Evolutionary conservation across 2,113 vertebrate genomes (phyloP), one percentile per base, ranked within the genome.

Genomic region (Bubo blakistoni): DNA sequence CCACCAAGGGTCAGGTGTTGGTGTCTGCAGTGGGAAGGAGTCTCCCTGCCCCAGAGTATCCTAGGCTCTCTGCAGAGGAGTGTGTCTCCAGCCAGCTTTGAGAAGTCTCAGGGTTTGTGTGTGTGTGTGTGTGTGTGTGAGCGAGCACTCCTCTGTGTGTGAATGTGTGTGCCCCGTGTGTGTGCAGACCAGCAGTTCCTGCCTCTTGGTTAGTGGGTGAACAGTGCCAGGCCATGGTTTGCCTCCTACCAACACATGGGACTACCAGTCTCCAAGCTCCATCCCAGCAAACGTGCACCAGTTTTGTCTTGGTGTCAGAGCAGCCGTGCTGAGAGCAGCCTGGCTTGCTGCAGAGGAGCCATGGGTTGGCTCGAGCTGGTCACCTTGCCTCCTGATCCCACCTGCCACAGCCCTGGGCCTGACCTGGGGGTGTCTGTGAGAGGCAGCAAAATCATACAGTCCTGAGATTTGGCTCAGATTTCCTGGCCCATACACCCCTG

Each of bases 261-360:
- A 11, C 27, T 26, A 10, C 47, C 40, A 21, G 54, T 42, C 52
- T 32, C 1, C 0, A 30, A 51, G 81, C 32, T 44, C 2, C 0
- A 14, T 57, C 32, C 62, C 67, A 51, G 42, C 16, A 29, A 29
- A 38, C 27, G 76, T 30, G 27, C 32, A 21, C 36, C 16, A 21
- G n/a, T 54, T 59, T 49, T 2, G 2, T n/a, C 38, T 21, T 21
- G 12, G 38, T 63, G 71, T 20, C 40, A 44, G 24, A 46, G 49
- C 29, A 54, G 52, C 21, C 6, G 1, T 32, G 40, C 46, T n/a
- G 57, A 65, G n/a, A 78, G 55, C 71, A 51, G 34, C 66, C 25
- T 2, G 2, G 58, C 47, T 66, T 29, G 32, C 47, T 30, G 57
- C 0, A 2, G 63, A 49, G 38, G 20, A 40, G 54, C 16, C 0